Evolutionary conservation across 2,113 vertebrate genomes (phyloP).

Genomic region (Plecturocebus donacophilus): DNA sequence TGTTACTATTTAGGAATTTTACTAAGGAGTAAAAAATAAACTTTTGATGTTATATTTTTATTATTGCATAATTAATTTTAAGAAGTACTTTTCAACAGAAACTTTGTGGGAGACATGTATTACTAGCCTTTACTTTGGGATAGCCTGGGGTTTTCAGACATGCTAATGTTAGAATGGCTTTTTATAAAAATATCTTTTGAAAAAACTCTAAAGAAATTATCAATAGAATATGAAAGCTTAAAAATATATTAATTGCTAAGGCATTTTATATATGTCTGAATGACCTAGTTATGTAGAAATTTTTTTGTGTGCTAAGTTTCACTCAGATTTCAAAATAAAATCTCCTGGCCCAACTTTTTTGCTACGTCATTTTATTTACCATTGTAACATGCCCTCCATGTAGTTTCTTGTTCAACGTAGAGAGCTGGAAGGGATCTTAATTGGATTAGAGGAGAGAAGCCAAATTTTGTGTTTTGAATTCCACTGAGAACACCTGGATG

Average conservation of each 20-base stretch:
- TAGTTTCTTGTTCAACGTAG: slow-evolving; percentile 25
- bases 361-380: slow-evolving; percentile 1
- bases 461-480: slow-evolving; percentile 19
- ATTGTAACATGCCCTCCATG: slow-evolving; percentile 7
- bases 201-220: neutral
- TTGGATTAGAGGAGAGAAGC: neutral
- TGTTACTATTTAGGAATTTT: neutral
- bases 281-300: neutral
- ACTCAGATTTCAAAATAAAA: slow-evolving; percentile 48
- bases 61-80: neutral
- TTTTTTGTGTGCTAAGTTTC: neutral
- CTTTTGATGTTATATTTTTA: neutral
- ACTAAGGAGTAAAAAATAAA: neutral
- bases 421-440: slow-evolving; percentile 53
- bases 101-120: neutral
- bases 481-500: slow-evolving; percentile 21
- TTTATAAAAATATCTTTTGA: neutral
- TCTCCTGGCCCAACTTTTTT: neutral
- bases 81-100: neutral
- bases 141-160: neutral
- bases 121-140: neutral
- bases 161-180: neutral
- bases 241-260: neutral
- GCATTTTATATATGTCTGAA: neutral
- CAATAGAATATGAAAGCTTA: neutral